phyloP scores from a whole-genome alignment of 1,140 invertebrate genomes.

The Oncopodura yosiiana region DNA sequence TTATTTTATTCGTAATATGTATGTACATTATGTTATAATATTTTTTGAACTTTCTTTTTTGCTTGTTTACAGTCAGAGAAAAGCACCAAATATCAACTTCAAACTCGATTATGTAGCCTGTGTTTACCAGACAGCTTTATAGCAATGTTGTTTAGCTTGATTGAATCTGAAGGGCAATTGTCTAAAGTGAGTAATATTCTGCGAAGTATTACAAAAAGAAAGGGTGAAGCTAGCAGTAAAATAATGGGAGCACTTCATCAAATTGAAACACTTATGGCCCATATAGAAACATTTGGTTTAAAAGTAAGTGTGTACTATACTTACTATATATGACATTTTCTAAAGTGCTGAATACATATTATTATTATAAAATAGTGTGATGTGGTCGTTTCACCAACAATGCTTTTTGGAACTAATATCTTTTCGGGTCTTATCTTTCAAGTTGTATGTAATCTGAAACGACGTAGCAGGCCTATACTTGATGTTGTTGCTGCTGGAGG shows the following conservation, averaged over 20 bases:
- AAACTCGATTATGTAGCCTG: constrained; percentile 58
- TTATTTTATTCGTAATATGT: background rate
- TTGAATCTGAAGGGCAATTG: constrained; percentile 60
- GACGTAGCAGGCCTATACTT: constrained; percentile 45
- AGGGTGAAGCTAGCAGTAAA: constrained; percentile 50
- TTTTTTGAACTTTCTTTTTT: background rate
- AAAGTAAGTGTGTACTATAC: constrained; percentile 46
- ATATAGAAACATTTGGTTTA: constrained; percentile 60
- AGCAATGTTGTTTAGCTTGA: constrained; percentile 55
- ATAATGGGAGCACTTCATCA: constrained; percentile 61
- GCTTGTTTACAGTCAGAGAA: constrained; percentile 47
- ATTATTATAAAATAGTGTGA: no score
- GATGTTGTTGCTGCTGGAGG: constrained; percentile 59
- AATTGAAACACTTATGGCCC: constrained; percentile 57
- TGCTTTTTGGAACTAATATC: constrained; percentile 54
- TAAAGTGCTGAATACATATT: background rate
- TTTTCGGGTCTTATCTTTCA: constrained; percentile 64
- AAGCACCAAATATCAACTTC: constrained; percentile 56
- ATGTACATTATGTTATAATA: background rate
- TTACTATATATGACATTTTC: background rate
- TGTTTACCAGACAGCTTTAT: constrained; percentile 60
- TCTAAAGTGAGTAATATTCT: constrained; percentile 51
- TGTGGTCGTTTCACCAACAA: constrained; percentile 51
- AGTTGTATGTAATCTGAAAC: constrained; percentile 53
- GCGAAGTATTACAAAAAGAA: constrained; percentile 49